Evolutionary conservation across 2,113 vertebrate species (phyloP).

Genomic region (Panthera tigris): DNA sequence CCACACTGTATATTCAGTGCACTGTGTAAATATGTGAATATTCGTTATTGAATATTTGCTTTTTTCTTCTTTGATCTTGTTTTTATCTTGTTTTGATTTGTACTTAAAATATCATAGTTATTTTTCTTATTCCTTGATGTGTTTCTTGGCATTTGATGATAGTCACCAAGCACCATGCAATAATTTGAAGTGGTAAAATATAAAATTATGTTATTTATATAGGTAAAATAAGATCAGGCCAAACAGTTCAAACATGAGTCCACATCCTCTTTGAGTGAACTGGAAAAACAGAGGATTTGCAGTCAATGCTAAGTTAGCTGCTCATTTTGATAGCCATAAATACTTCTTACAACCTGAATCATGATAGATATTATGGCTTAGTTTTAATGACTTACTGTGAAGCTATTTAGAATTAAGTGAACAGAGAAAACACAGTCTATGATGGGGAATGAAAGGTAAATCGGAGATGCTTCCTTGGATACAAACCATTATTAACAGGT

Average conservation of each 20-base stretch:
- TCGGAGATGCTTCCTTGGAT: background rate
- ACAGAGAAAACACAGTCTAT: background rate
- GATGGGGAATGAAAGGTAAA: background rate
- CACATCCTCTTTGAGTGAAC: background rate
- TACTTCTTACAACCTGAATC: background rate
- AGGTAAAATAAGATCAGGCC: background rate
- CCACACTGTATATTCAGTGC: background rate
- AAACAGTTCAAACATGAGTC: background rate
- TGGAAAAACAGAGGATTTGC: background rate
- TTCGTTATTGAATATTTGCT: background rate
- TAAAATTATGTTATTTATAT: background rate
- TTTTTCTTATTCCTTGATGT: background rate
- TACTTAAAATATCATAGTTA: background rate
- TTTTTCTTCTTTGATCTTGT: background rate
- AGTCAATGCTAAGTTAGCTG: background rate
- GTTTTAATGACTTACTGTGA: background rate
- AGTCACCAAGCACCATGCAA: background rate
- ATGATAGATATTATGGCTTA: background rate
- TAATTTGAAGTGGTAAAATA: background rate
- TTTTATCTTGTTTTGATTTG: background rate
- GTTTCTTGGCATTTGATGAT: conserved; percentile 4
- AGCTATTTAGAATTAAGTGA: background rate
- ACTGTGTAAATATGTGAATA: background rate
- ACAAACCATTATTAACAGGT: background rate
- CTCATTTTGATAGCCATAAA: background rate